Evolutionary conservation across 2,888 invertebrate genomes (phyloP), one percentile per base, ranked within the genome.

Genomic region (Amorpha juglandis): DNA sequence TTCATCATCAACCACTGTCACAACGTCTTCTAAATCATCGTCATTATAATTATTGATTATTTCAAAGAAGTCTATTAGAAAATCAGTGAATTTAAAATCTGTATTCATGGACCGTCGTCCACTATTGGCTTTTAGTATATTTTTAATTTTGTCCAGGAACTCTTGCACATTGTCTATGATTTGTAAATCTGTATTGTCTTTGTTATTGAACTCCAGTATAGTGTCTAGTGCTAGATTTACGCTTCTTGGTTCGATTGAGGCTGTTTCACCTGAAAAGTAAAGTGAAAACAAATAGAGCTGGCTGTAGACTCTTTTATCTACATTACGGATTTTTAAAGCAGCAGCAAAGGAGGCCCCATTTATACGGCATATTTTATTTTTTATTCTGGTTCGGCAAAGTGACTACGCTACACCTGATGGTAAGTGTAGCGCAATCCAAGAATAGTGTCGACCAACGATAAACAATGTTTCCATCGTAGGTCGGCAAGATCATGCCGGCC

Each of bases 221-320:
- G 90, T 90, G 69, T 90, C 86, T 0, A 90, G 51, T 0, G 81
- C 84, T 14, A 89, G 14, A 16, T 88, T 88, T 0, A 90, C 78
- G 19, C 80, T 81, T 69, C 78, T 78, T 1, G 80, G 73, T 14
- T 74, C 74, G 0, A 68, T 67, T 7, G 72, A 47, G 53, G 68
- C 68, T 4, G 64, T 67, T 16, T 65, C 33, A 2, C 55, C 76
- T 78, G 70, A 9, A 38, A 55, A 55, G 38, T 35, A 14, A 55
- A 1, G n/a, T n/a, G 27, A 27, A 27, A 27, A 27, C 4, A 27
- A 6, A 14, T 14, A 14, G 14, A n/a, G 14, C 11, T 48, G 48
- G 6, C n/a, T 48, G 27, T 27, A 27, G 1, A 3, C 27, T 3
- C 2, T 27, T 27, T 27, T 27, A 27, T 27, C 27, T 27, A 27